These are phyloP conservation scores for Lerista edwardsae DNA, from an alignment of 2,797 vertebrate species.

Conservation along the genomic window DNA sequence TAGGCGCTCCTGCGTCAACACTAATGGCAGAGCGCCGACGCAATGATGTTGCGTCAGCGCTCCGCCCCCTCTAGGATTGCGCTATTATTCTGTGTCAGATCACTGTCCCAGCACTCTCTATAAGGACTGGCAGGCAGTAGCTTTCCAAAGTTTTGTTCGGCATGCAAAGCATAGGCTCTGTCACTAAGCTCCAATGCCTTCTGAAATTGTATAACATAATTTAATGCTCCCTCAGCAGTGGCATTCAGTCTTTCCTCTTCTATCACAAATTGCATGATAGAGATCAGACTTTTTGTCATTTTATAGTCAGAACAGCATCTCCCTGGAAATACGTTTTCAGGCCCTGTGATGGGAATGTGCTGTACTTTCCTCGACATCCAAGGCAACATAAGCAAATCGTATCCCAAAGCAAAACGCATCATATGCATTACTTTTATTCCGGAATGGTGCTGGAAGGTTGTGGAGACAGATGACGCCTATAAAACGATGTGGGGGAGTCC, in stretches of 20 bases:
- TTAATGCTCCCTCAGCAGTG: not conserved
- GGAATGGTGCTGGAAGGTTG: slow-evolving; percentile 31
- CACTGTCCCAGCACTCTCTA: not conserved
- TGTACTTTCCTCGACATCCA: not conserved
- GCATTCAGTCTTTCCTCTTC: not conserved
- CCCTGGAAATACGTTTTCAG: accelerated
- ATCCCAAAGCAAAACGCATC: slow-evolving; percentile 16
- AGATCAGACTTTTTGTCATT: slow-evolving; percentile 10
- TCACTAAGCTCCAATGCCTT: not conserved
- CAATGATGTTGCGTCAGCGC: too few species aligned
- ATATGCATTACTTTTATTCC: slow-evolving; percentile 20
- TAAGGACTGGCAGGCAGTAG: not conserved
- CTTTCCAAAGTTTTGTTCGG: not conserved
- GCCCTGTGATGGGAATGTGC: not conserved
- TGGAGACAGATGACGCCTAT: slow-evolving; percentile 48
- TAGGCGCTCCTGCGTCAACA: too few species aligned
- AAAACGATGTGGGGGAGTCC: slow-evolving; percentile 31
- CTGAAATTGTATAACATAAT: not conserved
- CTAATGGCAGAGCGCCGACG: too few species aligned
- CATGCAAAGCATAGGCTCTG: not conserved
- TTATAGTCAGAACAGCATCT: not conserved
- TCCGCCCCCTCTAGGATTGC: too few species aligned
- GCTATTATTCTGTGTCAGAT: not conserved
- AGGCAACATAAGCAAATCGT: not conserved
- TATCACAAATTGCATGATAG: accelerated